Evolutionary conservation across 2,797 vertebrate genomes (phyloP).

Genomic region (Manis crassicaudata): DNA sequence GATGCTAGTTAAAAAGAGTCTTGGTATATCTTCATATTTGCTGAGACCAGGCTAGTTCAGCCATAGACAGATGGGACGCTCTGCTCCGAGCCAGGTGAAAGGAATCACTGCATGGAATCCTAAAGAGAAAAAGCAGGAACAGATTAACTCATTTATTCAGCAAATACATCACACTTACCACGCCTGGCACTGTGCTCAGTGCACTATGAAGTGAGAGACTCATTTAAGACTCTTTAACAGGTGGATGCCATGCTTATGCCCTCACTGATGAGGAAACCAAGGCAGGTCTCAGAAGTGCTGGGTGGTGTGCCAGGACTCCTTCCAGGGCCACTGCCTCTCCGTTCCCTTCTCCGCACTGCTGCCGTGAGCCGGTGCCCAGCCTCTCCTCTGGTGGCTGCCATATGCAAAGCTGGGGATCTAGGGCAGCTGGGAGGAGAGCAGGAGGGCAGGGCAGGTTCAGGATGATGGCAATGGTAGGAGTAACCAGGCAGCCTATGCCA

Average conservation of each 20-base stretch:
- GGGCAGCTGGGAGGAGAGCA: fast-evolving
- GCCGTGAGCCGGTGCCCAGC: fast-evolving
- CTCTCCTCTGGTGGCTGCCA: not conserved
- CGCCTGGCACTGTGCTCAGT: not conserved
- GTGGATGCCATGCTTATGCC: fast-evolving
- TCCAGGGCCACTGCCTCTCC: not conserved
- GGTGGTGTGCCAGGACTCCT: not conserved
- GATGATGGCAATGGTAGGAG: not conserved
- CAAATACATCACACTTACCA: not conserved
- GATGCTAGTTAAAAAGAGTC: not conserved
- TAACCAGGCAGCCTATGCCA: not conserved
- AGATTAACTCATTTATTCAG: not conserved
- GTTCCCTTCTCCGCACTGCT: too few relatives aligned
- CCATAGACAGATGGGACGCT: not conserved
- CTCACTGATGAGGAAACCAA: not conserved
- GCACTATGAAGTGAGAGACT: not conserved
- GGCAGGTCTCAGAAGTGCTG: not conserved
- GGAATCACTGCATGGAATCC: not conserved
- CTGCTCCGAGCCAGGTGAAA: not conserved
- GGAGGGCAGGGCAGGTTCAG: not conserved
- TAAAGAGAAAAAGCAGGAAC: not conserved
- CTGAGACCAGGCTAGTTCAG: not conserved
- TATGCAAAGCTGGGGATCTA: not conserved
- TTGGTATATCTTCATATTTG: not conserved
- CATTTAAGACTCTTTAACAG: not conserved